Evolutionary conservation across 2,113 vertebrate species (phyloP), one percentile per base, ranked within the genome.

Genomic region (Urocolius indicus): DNA sequence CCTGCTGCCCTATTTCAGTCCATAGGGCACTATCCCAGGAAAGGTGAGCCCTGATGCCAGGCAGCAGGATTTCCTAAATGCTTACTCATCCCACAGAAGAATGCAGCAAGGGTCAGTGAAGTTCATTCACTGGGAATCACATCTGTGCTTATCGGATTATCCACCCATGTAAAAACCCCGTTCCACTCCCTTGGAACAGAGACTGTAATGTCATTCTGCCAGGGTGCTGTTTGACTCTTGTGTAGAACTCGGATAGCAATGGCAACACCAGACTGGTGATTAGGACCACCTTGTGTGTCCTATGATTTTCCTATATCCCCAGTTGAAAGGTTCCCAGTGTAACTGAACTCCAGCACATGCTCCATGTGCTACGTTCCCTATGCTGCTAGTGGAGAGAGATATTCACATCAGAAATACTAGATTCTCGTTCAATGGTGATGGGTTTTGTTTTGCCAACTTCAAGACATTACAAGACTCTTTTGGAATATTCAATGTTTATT

Each of bases 71-170:
- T 69, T 86, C 49, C 45, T 19, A 32, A 36, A 32, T 15, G 3
- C 30, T 23, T 29, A 29, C n/a, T 49, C 22, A 61, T 30, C 19
- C 36, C 24, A 69, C 22, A 38, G 43, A 54, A 54, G 36, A 58
- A 80, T 13, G n/a, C 16, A 84, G 73, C 3, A 51, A 10, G 12
- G 9, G 15, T 59, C 41, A 81, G 12, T 10, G 4, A 81, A 36
- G n/a, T 27, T 27, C 43, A 18, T 49, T 74, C 4, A 1, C 36
- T 26, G 27, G 32, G 43, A 77, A 71, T 27, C 11, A 22, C 0
- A 0, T 8, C 59, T 48, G 15, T 36, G 32, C 11, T 43, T n/a
- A 24, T 13, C 54, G 62, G 36, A 27, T 0, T 0, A 74, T 29
- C 34, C 78, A 48, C 54, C 17, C 34, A 48, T 0, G 2, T 32